Percentiles rank a stretch among this genome's conserved stretches.
Evolutionary conservation across 2,113 vertebrate genomes (phyloP).

Genomic region (Casuarius casuarius): DNA sequence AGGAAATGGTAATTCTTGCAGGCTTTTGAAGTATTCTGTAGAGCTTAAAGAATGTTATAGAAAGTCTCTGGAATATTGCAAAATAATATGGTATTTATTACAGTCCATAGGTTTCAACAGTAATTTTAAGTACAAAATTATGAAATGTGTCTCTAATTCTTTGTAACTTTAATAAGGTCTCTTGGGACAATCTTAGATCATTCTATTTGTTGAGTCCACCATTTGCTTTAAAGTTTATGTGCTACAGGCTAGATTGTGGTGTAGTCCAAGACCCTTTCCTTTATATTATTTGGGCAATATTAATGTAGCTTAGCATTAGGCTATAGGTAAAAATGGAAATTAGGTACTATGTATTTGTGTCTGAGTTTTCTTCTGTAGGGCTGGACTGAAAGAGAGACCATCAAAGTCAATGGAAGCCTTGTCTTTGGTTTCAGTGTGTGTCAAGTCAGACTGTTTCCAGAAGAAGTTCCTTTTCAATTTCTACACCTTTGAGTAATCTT

Average conservation of each 20-base stretch:
- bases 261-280: neutral
- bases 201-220: neutral
- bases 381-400: neutral
- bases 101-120: neutral
- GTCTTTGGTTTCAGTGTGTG: neutral
- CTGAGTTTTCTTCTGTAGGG: neutral
- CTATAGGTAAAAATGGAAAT: neutral
- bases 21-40: neutral
- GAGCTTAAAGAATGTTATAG: neutral
- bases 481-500: neutral
- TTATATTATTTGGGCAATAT: neutral
- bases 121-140: neutral
- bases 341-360: neutral
- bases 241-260: neutral
- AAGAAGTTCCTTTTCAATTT: neutral
- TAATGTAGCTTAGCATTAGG: neutral
- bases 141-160: neutral
- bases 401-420: neutral
- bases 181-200: neutral
- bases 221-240: neutral
- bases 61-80: neutral
- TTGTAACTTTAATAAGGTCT: neutral
- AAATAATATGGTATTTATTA: neutral
- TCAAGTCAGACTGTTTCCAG: neutral
- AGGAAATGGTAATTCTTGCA: neutral